Evolutionary conservation across 2,113 vertebrate genomes (phyloP).

Genomic region (Oreocharis arfaki): DNA sequence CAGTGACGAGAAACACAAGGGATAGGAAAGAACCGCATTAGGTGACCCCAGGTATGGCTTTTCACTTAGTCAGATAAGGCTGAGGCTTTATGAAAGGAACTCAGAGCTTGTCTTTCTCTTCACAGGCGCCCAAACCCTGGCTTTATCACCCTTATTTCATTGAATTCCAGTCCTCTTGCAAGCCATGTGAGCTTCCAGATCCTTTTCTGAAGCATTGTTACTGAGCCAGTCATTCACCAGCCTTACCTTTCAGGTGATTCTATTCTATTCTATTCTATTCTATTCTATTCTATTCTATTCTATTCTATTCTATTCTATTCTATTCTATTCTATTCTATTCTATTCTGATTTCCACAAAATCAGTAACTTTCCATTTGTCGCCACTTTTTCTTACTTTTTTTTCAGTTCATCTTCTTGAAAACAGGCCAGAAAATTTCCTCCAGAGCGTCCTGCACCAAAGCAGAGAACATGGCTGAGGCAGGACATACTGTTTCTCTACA

Average conservation of each 20-base stretch:
- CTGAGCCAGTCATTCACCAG: not conserved
- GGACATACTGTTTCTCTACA: not conserved
- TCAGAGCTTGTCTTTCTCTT: not conserved
- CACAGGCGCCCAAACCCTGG: not conserved
- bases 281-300: not conserved
- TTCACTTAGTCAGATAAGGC: not conserved
- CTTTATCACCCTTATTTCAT: not conserved
- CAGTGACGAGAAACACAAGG: not conserved
- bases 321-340: not conserved
- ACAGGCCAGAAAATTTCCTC: not conserved
- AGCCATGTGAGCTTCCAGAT: too few species aligned
- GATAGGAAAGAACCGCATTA: accelerated
- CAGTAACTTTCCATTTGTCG: not conserved
- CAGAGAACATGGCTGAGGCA: not conserved
- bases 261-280: not conserved
- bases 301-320: not conserved
- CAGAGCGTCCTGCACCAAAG: not conserved
- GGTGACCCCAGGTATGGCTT: not conserved
- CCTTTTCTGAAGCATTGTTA: not conserved
- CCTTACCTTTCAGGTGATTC: too few species aligned
- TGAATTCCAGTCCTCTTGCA: not conserved
- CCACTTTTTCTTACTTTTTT: not conserved
- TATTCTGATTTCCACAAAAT: not conserved
- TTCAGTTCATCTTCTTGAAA: not conserved
- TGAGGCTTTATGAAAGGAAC: not conserved